These are phyloP conservation scores for Clarias magur DNA, from an alignment of 2,113 vertebrate genomes.

Conservation along the genomic window DNA sequence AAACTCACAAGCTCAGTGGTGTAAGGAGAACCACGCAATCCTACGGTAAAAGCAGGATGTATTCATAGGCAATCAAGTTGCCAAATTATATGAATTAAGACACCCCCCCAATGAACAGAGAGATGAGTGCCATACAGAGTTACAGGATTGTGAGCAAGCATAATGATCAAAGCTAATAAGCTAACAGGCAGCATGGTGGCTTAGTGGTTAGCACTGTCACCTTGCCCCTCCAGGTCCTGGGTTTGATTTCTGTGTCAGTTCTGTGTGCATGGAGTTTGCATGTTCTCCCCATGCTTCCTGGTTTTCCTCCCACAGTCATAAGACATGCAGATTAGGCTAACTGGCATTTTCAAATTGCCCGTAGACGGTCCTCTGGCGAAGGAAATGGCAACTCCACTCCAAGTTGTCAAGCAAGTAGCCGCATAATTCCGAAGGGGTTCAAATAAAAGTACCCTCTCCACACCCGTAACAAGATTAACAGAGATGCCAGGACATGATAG, in stretches of 20 bases:
- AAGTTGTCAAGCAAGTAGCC: not conserved
- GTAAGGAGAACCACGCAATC: not conserved
- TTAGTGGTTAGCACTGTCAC: too few relatives aligned
- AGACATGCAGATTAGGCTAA: too few relatives aligned
- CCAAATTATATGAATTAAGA: not conserved
- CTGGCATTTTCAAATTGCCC: too few relatives aligned
- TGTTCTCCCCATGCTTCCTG: too few relatives aligned
- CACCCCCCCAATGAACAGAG: not conserved
- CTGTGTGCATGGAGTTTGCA: too few relatives aligned
- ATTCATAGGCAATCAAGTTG: not conserved
- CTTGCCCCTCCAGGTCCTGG: too few relatives aligned
- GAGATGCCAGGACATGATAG: not conserved
- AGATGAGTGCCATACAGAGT: not conserved
- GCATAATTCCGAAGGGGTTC: not conserved
- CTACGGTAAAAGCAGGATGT: not conserved
- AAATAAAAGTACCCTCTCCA: not conserved
- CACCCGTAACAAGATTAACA: not conserved
- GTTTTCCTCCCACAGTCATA: too few relatives aligned
- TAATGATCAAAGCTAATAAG: not conserved
- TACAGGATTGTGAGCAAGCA: not conserved
- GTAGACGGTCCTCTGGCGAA: too few relatives aligned
- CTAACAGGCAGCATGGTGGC: not conserved
- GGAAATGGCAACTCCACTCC: too few relatives aligned
- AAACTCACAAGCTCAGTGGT: not conserved
- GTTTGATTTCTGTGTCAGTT: too few relatives aligned